phyloP scores from a whole-genome alignment of 2,113 vertebrate species.

The Mugil cephalus region DNA sequence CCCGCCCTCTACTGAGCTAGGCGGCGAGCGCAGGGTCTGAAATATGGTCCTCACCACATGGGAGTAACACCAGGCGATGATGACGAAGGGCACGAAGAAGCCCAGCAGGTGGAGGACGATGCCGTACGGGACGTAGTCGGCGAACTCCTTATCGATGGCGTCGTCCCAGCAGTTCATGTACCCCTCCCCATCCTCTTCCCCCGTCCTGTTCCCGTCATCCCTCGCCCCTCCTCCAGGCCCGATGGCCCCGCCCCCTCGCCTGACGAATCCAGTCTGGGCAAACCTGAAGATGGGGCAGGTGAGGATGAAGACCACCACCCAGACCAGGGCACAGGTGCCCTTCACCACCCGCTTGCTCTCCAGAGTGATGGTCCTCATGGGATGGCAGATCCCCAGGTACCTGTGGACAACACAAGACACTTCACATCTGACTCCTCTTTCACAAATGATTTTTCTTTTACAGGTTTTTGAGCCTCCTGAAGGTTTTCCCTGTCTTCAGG shows the following conservation, averaged over 20 bases:
- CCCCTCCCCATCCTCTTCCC: slow-evolving; percentile 32
- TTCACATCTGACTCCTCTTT: no score
- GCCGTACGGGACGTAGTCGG: slow-evolving; percentile 86
- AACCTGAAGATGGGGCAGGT: slow-evolving; percentile 88
- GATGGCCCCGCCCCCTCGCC: not conserved
- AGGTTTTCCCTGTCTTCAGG: no score
- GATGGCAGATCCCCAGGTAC: slow-evolving; percentile 87
- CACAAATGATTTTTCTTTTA: no score
- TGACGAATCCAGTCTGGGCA: slow-evolving; percentile 80
- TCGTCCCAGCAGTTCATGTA: slow-evolving; percentile 88
- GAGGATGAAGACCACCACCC: slow-evolving; percentile 85
- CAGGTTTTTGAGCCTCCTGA: no score
- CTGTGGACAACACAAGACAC: slow-evolving; percentile 63
- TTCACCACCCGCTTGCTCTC: slow-evolving; percentile 85
- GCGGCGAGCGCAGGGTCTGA: slow-evolving; percentile 79
- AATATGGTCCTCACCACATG: slow-evolving; percentile 85
- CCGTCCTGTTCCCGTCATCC: slow-evolving; percentile 32
- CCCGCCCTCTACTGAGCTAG: slow-evolving; percentile 53
- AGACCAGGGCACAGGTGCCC: slow-evolving; percentile 83
- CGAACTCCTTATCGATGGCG: slow-evolving; percentile 85
- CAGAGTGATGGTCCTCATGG: slow-evolving; percentile 85
- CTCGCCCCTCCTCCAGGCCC: slow-evolving; percentile 8
- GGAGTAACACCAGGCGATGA: slow-evolving; percentile 89
- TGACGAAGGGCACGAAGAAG: slow-evolving; percentile 86
- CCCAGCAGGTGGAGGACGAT: slow-evolving; percentile 85